phyloP scores from a whole-genome alignment of 1,140 invertebrate species.

The Carposina sasakii region DNA sequence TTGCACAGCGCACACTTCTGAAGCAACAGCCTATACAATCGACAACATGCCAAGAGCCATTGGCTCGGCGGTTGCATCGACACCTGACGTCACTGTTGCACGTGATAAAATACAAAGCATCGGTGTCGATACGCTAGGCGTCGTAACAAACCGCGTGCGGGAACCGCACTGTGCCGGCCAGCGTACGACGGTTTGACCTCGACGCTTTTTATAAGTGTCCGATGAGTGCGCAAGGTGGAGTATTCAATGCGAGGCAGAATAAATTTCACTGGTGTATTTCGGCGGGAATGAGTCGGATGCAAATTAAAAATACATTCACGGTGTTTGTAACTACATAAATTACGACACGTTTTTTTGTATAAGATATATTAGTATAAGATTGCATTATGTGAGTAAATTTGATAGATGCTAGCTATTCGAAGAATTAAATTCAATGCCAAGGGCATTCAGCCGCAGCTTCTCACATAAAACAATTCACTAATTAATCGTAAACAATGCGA shows the following conservation, averaged over 20 bases:
- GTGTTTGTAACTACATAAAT: no score
- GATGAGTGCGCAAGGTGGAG: slow-evolving; percentile 60
- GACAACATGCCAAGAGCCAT: slow-evolving; percentile 58
- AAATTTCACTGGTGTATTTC: slow-evolving; percentile 61
- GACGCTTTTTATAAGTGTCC: slow-evolving; percentile 67
- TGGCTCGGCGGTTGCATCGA: slow-evolving; percentile 53
- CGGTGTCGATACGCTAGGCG: slow-evolving; percentile 49
- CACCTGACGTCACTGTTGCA: slow-evolving; percentile 51
- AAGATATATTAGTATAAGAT: no score
- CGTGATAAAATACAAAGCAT: slow-evolving; percentile 52
- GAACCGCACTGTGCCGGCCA: slow-evolving; percentile 46
- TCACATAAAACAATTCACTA: slow-evolving; percentile 14
- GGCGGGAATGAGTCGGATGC: slow-evolving; percentile 31
- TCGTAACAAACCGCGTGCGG: slow-evolving; percentile 55
- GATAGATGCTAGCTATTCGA: no score
- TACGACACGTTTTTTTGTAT: no score
- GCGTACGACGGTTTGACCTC: slow-evolving; percentile 55
- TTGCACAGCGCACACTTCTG: slow-evolving; percentile 47
- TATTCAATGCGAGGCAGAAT: slow-evolving; percentile 46
- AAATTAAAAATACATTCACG: slow-evolving; percentile 25
- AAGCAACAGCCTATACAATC: slow-evolving; percentile 47
- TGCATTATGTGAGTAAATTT: no score
- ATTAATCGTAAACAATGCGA: slow-evolving; percentile 31
- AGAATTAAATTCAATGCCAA: slow-evolving; percentile 10
- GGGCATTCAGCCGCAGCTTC: slow-evolving; percentile 4